Evolutionary conservation across 2,888 invertebrate species (phyloP).

Genomic region (Dichetophora obliterata): DNA sequence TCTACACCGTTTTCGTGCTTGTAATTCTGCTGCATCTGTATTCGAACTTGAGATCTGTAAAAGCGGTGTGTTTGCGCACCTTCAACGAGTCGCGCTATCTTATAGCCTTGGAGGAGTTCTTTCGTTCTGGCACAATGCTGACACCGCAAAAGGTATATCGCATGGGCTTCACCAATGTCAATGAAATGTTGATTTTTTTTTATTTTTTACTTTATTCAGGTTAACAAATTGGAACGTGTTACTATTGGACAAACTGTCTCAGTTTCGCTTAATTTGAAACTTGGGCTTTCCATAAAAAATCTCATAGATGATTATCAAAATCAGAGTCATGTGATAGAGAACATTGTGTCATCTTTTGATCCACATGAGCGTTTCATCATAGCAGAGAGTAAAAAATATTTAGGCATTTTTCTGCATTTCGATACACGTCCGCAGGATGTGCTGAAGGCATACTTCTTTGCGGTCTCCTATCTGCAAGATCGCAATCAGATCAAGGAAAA

Average conservation of each 20-base stretch:
- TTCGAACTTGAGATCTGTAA: conserved; percentile 90
- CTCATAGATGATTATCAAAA: conserved; percentile 67
- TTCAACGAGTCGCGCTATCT: conserved; percentile 85
- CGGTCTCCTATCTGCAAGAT: conserved; percentile 69
- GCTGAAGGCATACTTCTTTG: conserved; percentile 69
- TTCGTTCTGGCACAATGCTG: conserved; percentile 74
- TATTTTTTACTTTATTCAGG: conserved; percentile 48
- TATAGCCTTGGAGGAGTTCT: conserved; percentile 78
- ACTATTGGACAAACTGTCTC: conserved; percentile 73
- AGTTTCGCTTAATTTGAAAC: conserved; percentile 65
- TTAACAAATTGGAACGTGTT: conserved; percentile 81
- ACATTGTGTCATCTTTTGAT: conserved; percentile 69
- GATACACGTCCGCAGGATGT: conserved; percentile 68
- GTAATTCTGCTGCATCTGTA: conserved; percentile 85
- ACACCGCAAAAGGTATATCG: conserved; percentile 73
- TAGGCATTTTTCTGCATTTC: conserved; percentile 69
- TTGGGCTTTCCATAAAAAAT: conserved; percentile 67
- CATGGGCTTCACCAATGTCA: neutral
- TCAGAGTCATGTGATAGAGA: conserved; percentile 64
- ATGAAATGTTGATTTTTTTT: neutral
- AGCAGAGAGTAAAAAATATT: conserved; percentile 66
- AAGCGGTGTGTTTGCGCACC: conserved; percentile 81
- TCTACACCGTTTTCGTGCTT: conserved; percentile 80
- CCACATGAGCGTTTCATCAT: conserved; percentile 69
- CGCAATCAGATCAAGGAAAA: conserved; percentile 70